phyloP scores from a whole-genome alignment of 2,113 vertebrate genomes.

The Tragelaphus buxtoni region DNA sequence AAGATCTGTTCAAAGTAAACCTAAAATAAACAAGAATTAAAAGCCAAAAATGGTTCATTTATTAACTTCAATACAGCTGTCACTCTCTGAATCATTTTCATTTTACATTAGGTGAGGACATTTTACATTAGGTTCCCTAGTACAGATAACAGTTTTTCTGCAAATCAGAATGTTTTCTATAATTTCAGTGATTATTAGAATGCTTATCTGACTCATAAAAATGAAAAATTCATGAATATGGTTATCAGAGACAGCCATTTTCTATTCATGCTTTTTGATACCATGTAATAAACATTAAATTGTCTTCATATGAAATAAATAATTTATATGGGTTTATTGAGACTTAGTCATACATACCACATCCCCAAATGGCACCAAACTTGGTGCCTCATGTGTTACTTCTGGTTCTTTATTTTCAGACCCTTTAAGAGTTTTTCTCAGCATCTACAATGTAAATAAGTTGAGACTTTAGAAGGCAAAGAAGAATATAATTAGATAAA shows the following conservation, averaged over 20 bases:
- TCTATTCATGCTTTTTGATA: not conserved
- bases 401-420: constrained; percentile 11
- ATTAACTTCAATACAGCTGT: not conserved
- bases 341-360: constrained; percentile 71
- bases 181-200: not conserved
- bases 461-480: constrained; percentile 26
- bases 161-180: constrained; percentile 11
- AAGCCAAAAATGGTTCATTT: not conserved
- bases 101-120: not conserved
- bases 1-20: not conserved
- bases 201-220: constrained; percentile 29
- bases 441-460: constrained; percentile 64
- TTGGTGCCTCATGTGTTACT: not conserved
- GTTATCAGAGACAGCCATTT: not conserved
- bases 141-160: not conserved
- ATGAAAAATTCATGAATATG: constrained; percentile 9
- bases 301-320: not conserved
- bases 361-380: constrained; percentile 76
- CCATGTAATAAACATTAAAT: not conserved
- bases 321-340: not conserved
- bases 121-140: not conserved
- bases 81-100: not conserved
- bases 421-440: constrained; percentile 50
- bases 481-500: not conserved
- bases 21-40: constrained; percentile 25